Evolutionary conservation across 2,113 vertebrate genomes (phyloP), one percentile per base, ranked within the genome.

Genomic region (Dasyornis broadbenti): DNA sequence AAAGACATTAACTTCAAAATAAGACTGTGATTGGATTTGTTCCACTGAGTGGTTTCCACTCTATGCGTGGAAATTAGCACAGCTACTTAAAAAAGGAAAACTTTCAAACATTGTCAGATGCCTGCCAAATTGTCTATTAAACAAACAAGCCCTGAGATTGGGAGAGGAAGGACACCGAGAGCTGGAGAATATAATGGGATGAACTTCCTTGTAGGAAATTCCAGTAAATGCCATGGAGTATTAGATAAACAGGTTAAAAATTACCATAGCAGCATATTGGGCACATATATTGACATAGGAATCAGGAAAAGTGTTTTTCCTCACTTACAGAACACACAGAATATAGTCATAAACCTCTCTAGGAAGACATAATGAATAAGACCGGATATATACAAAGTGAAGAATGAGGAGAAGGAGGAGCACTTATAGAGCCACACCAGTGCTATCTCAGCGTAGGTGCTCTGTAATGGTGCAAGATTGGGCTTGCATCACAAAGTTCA

Each of bases 201-300:
- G 22, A 90, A 90, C 54, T 88, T 90, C 80, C 96, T 78, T 22
- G 11, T 50, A 92, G 86, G 80, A 90, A 96, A 92, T 83, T 89
- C 83, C 91, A 83, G 52, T 47, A 78, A 84, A 82, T 27, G 16
- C 30, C 72, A 59, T 5, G 3, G 39, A 89, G 39, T 69, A 89
- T 68, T 47, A 78, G n/a, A 81, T 37, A 87, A 31, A 65, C 24
- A 87, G 35, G 50, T 82, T 60, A 65, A 85, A 76, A 72, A 45
- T 30, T 22, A 23, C 6, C 63, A 30, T 15, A 82, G 56, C 33
- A 35, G 27, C 19, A 70, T 39, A 50, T 13, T 11, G 2, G 28
- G 21, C 13, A 27, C 15, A 49, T 56, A n/a, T 18, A 66, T 52
- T 3, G 0, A 56, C 15, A 39, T 2, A n/a, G 31, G 18, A 80